phyloP scores from a whole-genome alignment of 2,797 vertebrate genomes.

The Buphagus erythrorhynchus region DNA sequence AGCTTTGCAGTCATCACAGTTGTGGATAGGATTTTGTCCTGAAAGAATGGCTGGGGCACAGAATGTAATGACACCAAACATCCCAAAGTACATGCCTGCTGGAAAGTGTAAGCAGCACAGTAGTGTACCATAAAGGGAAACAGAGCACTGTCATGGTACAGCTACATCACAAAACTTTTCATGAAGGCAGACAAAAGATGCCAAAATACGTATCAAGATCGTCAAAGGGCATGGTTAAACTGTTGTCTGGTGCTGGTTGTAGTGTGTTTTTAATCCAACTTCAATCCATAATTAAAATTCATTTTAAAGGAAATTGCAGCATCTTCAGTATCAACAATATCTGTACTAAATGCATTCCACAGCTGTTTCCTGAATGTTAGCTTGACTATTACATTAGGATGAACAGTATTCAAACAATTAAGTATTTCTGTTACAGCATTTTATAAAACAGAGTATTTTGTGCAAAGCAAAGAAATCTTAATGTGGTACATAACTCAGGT shows the following conservation, averaged over 20 bases:
- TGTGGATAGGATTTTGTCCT: neutral
- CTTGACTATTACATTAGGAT: neutral
- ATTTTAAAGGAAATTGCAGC: neutral
- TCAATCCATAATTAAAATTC: neutral
- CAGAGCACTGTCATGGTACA: neutral
- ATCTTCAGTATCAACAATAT: neutral
- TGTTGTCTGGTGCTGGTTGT: neutral
- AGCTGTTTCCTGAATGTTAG: neutral
- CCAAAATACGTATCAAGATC: neutral
- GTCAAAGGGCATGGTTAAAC: neutral
- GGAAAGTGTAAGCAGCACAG: neutral
- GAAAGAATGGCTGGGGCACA: neutral
- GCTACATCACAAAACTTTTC: neutral
- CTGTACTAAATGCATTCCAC: neutral
- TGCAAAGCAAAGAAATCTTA: neutral
- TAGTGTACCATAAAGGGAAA: fast-evolving
- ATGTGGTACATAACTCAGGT: neutral
- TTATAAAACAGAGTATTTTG: neutral
- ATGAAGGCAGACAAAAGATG: neutral
- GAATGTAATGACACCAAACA: neutral
- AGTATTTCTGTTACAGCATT: neutral
- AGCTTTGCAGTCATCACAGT: neutral
- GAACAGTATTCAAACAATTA: neutral
- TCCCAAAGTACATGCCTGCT: neutral
- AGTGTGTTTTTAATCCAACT: neutral